Base-by-base conservation (phyloP, 2,797 vertebrate species). In the Anableps anableps region DNA sequence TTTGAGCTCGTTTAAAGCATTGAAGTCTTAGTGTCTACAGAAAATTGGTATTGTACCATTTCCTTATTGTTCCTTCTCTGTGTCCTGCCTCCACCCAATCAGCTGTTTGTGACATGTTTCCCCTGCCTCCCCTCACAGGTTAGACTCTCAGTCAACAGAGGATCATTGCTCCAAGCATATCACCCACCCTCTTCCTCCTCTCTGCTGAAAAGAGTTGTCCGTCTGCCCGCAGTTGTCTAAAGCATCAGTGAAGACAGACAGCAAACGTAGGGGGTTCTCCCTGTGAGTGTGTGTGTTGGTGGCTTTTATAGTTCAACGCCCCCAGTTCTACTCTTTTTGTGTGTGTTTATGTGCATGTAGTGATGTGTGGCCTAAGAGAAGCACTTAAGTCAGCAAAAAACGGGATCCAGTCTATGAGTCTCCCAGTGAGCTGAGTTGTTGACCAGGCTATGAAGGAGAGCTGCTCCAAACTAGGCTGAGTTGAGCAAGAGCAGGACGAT, bases 391-490 rank as follows among this genome's bases (percentile, higher is more conserved):
- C 88, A 88, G 89, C 88, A 82, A 80, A 82, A 80, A 88, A 81
- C 74, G 0, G 50, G 74, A 82, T 79, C 31, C 31, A 80, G 80
- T 66, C 83, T 81, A 43, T 80, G 53, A 77, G 81, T 29, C 75
- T 83, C 19, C 16, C 43, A 7, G 47, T 29, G 86, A 68, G 80
- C 51, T 48, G 66, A 73, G 64, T 66, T 72, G 85, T 85, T 74
- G 83, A 91, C 85, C 87, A 75, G 94, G 91, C 87, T 86, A 93
- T 94, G 93, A 87, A 68, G 84, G 82, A 87, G 88, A 91, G 87
- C 82, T 38, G 72, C 88, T 77, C 5, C 2, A 87, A 86, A 86
- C 91, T 91, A 90, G 92, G 80, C 77, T 92, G 88, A 95, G 83
- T 79, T 83, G 81, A 90, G 88, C 86, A 77, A 78, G 82, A 76